Base-by-base conservation (phyloP, 2,113 vertebrate species). In the Catagonus wagneri region DNA sequence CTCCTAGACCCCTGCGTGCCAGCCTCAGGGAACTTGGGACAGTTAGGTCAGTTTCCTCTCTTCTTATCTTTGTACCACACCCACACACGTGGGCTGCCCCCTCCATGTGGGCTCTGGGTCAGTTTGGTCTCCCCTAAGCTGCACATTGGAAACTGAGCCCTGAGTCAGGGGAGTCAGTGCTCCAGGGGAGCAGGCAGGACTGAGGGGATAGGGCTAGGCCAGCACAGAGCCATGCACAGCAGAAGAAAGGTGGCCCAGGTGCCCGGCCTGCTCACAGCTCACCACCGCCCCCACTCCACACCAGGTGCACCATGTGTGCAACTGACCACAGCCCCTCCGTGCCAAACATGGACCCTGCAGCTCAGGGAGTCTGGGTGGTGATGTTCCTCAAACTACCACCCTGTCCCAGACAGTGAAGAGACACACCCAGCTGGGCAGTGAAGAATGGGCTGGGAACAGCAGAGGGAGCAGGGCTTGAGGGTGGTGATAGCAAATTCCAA, bases 211-310 rank as follows among this genome's bases (percentile, higher is more conserved):
- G 54, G n/a, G 6, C 13, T 34, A 3, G 29, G 6, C 27, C 7
- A 27, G 63, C 32, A n/a, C 56, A 29, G 50, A 66, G 7, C 11
- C 1, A 5, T 27, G 34, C 22, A n/a, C 15, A 15, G 52, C 15
- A 16, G 52, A 22, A 19, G 25, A 14, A 1, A 1, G 29, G 27
- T 8, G n/a, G 32, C 17, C 4, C 0, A 36, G 9, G 36, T 11
- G 50, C 39, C 3, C 0, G 4, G 36, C 7, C 1, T 0, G 69
- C 56, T 72, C 22, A 58, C 10, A 39, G 34, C 52, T 29, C 10
- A 1, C 58, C 32, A 32, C 15, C 23, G 56, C 17, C 25, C n/a
- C n/a, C n/a, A n/a, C n/a, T n/a, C n/a, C n/a, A n/a, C n/a, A n/a
- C n/a, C n/a, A 6, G 1, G 15, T 61, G 32, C 6, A n/a, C 58